Evolutionary conservation across 2,113 vertebrate genomes (phyloP).

Genomic region (Solenodon paradoxus): DNA sequence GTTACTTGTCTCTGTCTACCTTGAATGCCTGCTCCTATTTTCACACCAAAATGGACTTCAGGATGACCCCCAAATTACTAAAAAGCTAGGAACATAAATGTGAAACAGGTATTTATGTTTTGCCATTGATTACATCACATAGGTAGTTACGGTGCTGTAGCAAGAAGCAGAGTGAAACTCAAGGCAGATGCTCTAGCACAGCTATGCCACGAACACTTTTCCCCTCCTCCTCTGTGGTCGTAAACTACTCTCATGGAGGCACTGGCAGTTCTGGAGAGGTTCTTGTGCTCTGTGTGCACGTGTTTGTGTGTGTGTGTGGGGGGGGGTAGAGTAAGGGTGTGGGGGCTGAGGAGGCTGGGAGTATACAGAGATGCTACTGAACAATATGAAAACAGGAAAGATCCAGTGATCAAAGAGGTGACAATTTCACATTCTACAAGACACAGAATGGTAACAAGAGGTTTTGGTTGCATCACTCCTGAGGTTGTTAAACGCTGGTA

Average conservation of each 20-base stretch:
- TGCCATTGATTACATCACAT: not conserved
- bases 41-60: not conserved
- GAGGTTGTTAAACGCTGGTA: not conserved
- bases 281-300: not conserved
- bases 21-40: not conserved
- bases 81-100: not conserved
- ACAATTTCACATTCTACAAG: not conserved
- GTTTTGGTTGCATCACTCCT: not conserved
- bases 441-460: not conserved
- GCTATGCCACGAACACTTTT: not conserved
- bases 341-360: not conserved
- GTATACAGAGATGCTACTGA: not conserved
- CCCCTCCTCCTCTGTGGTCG: not conserved
- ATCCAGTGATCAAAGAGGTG: not conserved
- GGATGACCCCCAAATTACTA: not conserved
- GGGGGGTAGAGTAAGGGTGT: rapidly evolving
- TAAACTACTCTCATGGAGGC: not conserved
- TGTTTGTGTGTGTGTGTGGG: too few species aligned
- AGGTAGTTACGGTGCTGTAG: not conserved
- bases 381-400: not conserved
- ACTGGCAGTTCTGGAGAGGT: not conserved
- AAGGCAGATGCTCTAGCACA: not conserved
- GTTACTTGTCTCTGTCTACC: not conserved
- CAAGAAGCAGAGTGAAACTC: not conserved
- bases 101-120: not conserved